These are phyloP conservation scores for Vespertilio murinus DNA, from an alignment of 2,797 vertebrate genomes.

Conservation along the genomic window DNA sequence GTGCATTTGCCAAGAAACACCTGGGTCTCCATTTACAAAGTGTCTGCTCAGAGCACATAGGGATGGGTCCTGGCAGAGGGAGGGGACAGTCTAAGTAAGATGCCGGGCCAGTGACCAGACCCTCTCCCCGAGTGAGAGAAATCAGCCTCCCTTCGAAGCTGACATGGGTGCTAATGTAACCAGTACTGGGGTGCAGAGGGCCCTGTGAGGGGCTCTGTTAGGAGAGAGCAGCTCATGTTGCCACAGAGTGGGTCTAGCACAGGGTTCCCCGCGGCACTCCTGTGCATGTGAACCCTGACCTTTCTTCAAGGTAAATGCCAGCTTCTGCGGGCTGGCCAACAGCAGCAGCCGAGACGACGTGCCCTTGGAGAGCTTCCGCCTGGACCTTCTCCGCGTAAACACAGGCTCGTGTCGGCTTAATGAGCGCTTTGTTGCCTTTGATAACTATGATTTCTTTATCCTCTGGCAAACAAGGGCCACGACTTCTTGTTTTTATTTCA, in stretches of 20 bases:
- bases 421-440: background rate
- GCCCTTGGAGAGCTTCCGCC: background rate
- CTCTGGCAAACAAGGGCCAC: background rate
- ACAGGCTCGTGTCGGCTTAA: background rate
- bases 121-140: rapidly evolving
- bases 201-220: background rate
- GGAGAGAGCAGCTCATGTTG: rapidly evolving
- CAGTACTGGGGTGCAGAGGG: background rate
- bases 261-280: too few species aligned
- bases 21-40: background rate
- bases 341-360: background rate
- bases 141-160: background rate
- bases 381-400: background rate
- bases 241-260: background rate
- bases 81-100: background rate
- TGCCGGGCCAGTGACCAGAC: too few species aligned
- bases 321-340: background rate
- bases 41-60: background rate
- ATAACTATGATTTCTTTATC: conserved; percentile 5
- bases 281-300: rapidly evolving
- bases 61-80: background rate
- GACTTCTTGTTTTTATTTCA: background rate
- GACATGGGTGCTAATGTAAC: too few species aligned
- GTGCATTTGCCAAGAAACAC: background rate
- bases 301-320: background rate